These are phyloP conservation scores for Sebastes hubbsi DNA, from an alignment of 2,797 vertebrate species.

Conservation along the genomic window DNA sequence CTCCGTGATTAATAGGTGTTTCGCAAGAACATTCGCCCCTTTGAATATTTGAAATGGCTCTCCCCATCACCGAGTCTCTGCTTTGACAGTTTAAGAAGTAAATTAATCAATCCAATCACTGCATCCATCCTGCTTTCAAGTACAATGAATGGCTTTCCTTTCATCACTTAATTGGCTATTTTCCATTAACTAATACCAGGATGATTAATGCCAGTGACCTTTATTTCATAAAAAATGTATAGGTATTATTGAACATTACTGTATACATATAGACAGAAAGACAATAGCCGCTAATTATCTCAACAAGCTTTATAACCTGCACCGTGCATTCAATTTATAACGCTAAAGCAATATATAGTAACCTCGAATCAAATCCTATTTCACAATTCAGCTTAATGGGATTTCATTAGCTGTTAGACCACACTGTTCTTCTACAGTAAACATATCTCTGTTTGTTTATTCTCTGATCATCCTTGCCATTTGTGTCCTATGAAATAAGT, in stretches of 20 bases:
- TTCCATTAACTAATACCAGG: slow-evolving; percentile 68
- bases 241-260: slow-evolving; percentile 49
- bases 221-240: slow-evolving; percentile 55
- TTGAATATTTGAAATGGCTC: slow-evolving; percentile 81
- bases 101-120: slow-evolving; percentile 79
- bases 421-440: slow-evolving; percentile 8
- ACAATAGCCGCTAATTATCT: slow-evolving; percentile 51
- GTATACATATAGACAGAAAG: slow-evolving; percentile 47
- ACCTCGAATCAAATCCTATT: slow-evolving; percentile 37
- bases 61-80: slow-evolving; percentile 69
- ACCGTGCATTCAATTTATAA: slow-evolving; percentile 7
- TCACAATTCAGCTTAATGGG: slow-evolving; percentile 21
- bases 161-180: slow-evolving; percentile 69
- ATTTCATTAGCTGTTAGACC: slow-evolving; percentile 23
- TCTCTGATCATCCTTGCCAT: slow-evolving; percentile 17
- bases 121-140: slow-evolving; percentile 73
- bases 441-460: slow-evolving; percentile 1
- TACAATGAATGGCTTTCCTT: slow-evolving; percentile 75
- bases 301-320: slow-evolving; percentile 22
- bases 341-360: not conserved
- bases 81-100: slow-evolving; percentile 78
- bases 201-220: slow-evolving; percentile 67
- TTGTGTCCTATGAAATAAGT: slow-evolving; percentile 18
- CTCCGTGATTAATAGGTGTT: slow-evolving; percentile 83
- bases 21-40: slow-evolving; percentile 75